Base-by-base conservation (phyloP, 2,888 invertebrate genomes). In the Drosophila vallismaia region DNA sequence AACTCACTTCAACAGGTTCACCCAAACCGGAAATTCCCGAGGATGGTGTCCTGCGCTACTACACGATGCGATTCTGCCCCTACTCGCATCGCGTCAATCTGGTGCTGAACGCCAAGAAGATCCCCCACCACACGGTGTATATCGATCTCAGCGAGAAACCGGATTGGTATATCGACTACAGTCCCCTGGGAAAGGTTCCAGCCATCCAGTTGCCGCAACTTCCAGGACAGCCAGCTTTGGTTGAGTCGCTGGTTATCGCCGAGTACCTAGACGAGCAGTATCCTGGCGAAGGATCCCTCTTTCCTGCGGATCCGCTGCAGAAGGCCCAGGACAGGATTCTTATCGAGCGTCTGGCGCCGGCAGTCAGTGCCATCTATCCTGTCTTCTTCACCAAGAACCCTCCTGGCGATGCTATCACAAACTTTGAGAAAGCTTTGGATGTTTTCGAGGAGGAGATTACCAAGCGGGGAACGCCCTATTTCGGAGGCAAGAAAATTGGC, bases 41-140 rank as follows among this genome's bases (percentile, higher is more conserved):
- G 46, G 92, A 92, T 80, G 95, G 94, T 6, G 94, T 95, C 89
- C 90, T 96, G 66, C 94, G 96, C 4, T 89, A 97, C 4, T 97
- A 96, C 88, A 95, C 95, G 14, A 97, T 96, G 95, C 93, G 96
- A 79, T 97, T 96, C 91, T 97, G 97, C 86, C 97, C 97, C 0
- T 97, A 94, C 79, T 95, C 96, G 0, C 96, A 97, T 88, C 93
- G 97, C 74, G 94, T 94, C 54, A 94, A 95, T 62, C 92, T 97
- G 46, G 94, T 96, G 5, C 92, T 97, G 71, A 95, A 95, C 75
- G 96, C 96, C 10, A 97, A 97, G 90, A 94, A 95, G 79, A 93
- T 97, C 78, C 94, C 94, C 92, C 95, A 96, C 86, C 96, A 97
- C 83, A 92, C 94, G 29, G 94, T 96, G 38, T 95, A 94, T 88